Evolutionary conservation across 2,888 invertebrate genomes (phyloP).

Genomic region (Entomobrya multifasciata): DNA sequence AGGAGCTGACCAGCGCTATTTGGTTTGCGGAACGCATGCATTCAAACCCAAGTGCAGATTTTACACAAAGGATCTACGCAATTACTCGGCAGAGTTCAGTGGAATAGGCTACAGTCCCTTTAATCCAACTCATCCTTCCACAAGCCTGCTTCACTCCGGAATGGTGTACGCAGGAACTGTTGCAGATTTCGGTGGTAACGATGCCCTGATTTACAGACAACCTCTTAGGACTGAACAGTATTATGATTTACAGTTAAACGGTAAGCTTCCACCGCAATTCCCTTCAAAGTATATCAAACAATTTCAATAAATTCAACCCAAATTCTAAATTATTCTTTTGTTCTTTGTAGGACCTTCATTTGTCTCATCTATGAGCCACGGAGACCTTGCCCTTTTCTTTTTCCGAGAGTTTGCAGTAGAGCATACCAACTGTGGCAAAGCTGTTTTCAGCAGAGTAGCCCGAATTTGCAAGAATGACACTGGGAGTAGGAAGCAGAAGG

Average conservation of each 20-base stretch:
- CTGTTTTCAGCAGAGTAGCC: slow-evolving; percentile 95
- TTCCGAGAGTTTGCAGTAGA: slow-evolving; percentile 96
- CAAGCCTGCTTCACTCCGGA: slow-evolving; percentile 90
- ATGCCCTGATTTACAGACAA: slow-evolving; percentile 95
- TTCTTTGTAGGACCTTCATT: slow-evolving; percentile 89
- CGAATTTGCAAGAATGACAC: slow-evolving; percentile 96
- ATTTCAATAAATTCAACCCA: too few relatives aligned
- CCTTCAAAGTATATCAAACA: too few relatives aligned
- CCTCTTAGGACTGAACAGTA: slow-evolving; percentile 95
- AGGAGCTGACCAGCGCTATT: slow-evolving; percentile 86
- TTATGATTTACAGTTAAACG: slow-evolving; percentile 95
- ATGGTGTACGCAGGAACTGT: slow-evolving; percentile 96
- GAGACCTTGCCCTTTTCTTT: slow-evolving; percentile 94
- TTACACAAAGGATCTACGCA: slow-evolving; percentile 83
- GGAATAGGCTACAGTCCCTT: slow-evolving; percentile 95
- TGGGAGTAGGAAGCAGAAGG: slow-evolving; percentile 93
- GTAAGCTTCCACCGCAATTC: too few relatives aligned
- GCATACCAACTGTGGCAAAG: slow-evolving; percentile 95
- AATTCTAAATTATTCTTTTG: too few relatives aligned
- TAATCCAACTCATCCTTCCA: slow-evolving; percentile 97
- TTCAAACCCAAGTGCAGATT: slow-evolving; percentile 94
- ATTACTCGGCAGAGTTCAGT: slow-evolving; percentile 85
- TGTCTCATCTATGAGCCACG: slow-evolving; percentile 92
- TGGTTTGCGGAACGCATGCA: slow-evolving; percentile 96
- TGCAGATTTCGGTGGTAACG: slow-evolving; percentile 96